Conservation (phyloP, 2,113 vertebrate species). For the Syngnathus typhle region DNA sequence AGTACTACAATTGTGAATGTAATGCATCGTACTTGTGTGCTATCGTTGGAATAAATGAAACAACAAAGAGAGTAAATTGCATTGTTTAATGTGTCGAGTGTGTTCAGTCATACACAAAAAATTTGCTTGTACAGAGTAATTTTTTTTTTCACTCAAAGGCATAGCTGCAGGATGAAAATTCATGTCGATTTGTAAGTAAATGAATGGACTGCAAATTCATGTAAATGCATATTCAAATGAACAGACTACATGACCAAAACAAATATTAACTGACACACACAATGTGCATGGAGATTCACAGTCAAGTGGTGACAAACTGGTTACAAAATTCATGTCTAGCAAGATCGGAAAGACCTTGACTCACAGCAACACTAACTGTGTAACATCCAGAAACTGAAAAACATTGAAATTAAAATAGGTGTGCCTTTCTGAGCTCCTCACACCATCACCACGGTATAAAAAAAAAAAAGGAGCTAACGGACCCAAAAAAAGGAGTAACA, state of each 20-base stretch:
- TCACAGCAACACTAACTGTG: not conserved
- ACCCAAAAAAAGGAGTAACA: constrained; percentile 20
- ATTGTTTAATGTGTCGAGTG: constrained; percentile 21
- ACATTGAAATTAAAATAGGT: constrained; percentile 3
- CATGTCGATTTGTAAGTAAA: constrained; percentile 5
- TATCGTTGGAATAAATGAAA: not conserved
- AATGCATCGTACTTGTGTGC: not conserved
- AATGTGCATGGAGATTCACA: not conserved
- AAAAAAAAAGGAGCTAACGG: constrained; percentile 18
- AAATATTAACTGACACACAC: not conserved
- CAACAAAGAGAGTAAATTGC: not conserved
- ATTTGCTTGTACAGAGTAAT: constrained; percentile 15
- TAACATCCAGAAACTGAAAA: not conserved
- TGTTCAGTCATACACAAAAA: constrained; percentile 22
- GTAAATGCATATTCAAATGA: not conserved
- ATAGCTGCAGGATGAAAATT: not conserved
- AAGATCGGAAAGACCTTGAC: not conserved
- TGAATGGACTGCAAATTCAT: not conserved
- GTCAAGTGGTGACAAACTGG: not conserved
- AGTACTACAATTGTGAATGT: constrained; percentile 39
- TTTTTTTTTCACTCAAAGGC: not conserved
- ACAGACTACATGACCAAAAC: constrained; percentile 21
- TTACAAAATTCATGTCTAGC: not conserved
- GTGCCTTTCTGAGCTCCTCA: constrained; percentile 15
- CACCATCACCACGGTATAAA: constrained; percentile 68